Evolutionary conservation across 2,888 invertebrate genomes (phyloP), one percentile per base, ranked within the genome.

Genomic region (Thecocarcelia acutangulata): DNA sequence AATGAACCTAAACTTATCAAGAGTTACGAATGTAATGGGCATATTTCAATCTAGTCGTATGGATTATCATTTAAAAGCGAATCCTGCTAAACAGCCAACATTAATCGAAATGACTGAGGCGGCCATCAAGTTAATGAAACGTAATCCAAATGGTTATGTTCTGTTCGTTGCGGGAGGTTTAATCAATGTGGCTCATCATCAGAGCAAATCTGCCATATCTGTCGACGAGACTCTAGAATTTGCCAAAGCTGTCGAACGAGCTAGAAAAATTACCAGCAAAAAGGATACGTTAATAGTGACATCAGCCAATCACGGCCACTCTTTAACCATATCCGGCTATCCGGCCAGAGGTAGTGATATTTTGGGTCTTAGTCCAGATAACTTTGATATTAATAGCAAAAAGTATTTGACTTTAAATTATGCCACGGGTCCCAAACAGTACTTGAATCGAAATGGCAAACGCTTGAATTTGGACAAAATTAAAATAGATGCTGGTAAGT

Each of bases 221-320:
- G 88, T 97, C 0, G 94, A 95, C 84, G 97, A 97, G 88, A 94
- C 87, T n/a, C n/a, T n/a, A n/a, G n/a, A n/a, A n/a, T n/a, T n/a
- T n/a, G n/a, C n/a, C n/a, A n/a, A n/a, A n/a, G n/a, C n/a, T n/a
- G n/a, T n/a, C n/a, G n/a, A n/a, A n/a, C n/a, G n/a, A n/a, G n/a
- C n/a, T n/a, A n/a, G 91, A 59, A 88, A 91, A 0, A 86, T 95
- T 85, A 94, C 94, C 0, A 90, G 90, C 72, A 89, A 90, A 8
- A 89, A 93, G 9, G 95, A 97, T 28, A 97, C 97, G 0, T 89
- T 97, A 1, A 94, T 97, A 44, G 93, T 97, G 0, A 96, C 95
- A 1, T 94, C 94, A 0, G 91, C 96, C 0, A 96, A 96, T 89
- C 96, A n/a, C n/a, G n/a, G n/a, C n/a, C n/a, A n/a, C n/a, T n/a